Evolutionary conservation across 2,113 vertebrate genomes (phyloP).

Genomic region (Seriola aureovittata): DNA sequence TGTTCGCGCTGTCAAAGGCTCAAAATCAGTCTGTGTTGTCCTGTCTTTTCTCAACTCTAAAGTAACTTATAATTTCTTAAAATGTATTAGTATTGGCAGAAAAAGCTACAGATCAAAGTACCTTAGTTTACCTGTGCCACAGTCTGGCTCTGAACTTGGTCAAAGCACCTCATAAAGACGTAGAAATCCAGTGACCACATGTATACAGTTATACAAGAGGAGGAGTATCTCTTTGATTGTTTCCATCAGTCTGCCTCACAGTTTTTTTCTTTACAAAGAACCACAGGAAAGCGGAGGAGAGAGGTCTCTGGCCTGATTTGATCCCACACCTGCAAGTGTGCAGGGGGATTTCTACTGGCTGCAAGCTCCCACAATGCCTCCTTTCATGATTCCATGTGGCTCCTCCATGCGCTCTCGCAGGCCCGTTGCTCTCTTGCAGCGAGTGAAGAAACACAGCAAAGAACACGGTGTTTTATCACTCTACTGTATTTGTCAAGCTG

Average conservation of each 20-base stretch:
- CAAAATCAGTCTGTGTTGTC: too few relatives aligned
- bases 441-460: conserved; percentile 33
- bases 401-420: conserved; percentile 18
- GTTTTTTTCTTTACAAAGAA: conserved; percentile 4
- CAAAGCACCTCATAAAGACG: too few relatives aligned
- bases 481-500: conserved; percentile 57
- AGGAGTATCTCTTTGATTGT: conserved; percentile 4
- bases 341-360: background rate
- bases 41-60: background rate
- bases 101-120: too few relatives aligned
- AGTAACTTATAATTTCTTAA: background rate
- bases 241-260: conserved; percentile 5
- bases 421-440: conserved; percentile 14
- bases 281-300: background rate
- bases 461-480: conserved; percentile 45
- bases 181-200: too few relatives aligned
- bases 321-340: conserved; percentile 28
- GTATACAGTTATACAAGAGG: too few relatives aligned
- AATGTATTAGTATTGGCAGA: background rate
- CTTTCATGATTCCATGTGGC: conserved; percentile 45
- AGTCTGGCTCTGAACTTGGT: too few relatives aligned
- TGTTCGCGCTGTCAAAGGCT: too few relatives aligned
- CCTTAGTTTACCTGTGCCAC: too few relatives aligned
- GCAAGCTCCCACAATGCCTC: conserved; percentile 6
- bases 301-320: conserved; percentile 21